Evolutionary conservation across 2,113 vertebrate genomes (phyloP).

Genomic region (Pollimyrus isidori): DNA sequence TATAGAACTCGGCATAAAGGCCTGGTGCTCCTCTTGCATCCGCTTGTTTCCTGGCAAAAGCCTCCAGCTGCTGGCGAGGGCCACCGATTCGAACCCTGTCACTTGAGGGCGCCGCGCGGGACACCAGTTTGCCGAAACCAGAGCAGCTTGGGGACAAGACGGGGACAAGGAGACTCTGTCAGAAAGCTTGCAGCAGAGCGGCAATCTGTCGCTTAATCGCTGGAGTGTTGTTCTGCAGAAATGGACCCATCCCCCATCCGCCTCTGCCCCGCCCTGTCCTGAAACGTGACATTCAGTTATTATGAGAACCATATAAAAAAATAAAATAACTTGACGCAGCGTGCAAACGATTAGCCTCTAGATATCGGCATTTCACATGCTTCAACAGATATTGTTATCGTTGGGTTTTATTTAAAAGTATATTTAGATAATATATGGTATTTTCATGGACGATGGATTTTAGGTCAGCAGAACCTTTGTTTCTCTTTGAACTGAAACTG

Average conservation of each 20-base stretch:
- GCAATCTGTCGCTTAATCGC: neutral
- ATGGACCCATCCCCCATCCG: neutral
- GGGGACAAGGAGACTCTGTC: neutral
- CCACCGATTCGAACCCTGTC: neutral
- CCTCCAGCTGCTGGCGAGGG: neutral
- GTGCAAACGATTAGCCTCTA: neutral
- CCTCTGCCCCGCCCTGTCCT: neutral
- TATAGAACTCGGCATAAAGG: neutral
- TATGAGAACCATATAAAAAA: neutral
- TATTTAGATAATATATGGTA: conserved; percentile 16
- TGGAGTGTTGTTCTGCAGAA: neutral
- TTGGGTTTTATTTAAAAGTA: conserved; percentile 15
- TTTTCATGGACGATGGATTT: conserved; percentile 5
- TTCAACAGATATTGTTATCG: conserved; percentile 7
- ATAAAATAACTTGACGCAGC: neutral
- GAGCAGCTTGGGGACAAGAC: neutral
- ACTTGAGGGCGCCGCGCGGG: neutral
- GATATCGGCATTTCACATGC: conserved; percentile 9
- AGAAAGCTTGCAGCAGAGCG: neutral
- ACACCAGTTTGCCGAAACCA: neutral
- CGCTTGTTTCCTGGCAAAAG: conserved; percentile 7
- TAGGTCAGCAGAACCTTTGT: neutral
- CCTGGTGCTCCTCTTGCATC: neutral
- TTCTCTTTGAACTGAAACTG: neutral
- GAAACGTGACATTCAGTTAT: neutral